Evolutionary conservation across 2,797 vertebrate genomes (phyloP).

Genomic region (Scleropages formosus): DNA sequence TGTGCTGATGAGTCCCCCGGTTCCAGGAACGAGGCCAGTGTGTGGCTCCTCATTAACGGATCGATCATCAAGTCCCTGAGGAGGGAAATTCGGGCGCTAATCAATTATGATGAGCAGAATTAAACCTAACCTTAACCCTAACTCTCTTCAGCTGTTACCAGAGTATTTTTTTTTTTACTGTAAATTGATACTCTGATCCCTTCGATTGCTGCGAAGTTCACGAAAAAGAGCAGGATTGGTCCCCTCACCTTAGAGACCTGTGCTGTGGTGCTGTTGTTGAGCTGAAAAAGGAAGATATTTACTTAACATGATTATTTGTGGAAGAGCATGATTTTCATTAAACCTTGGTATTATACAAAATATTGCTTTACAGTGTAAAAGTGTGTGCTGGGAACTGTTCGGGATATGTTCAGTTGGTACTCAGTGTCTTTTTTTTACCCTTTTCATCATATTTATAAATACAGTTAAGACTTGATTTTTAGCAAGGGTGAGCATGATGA

Average conservation of each 20-base stretch:
- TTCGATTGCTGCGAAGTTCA: neutral
- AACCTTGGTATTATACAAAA: too few species aligned
- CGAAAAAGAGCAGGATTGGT: neutral
- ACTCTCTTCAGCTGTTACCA: neutral
- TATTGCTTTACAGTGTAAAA: neutral
- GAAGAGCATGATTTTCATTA: too few species aligned
- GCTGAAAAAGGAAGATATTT: too few species aligned
- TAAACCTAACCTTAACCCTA: neutral
- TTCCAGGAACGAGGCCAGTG: too few species aligned
- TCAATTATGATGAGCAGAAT: too few species aligned
- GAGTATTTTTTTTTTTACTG: neutral
- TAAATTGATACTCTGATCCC: too few species aligned
- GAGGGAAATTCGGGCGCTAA: constrained; percentile 77
- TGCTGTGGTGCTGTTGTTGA: too few species aligned
- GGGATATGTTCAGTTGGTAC: neutral
- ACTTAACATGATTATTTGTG: too few species aligned
- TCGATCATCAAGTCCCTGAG: constrained; percentile 31
- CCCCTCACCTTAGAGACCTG: too few species aligned
- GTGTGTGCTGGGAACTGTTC: neutral
- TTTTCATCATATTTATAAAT: neutral
- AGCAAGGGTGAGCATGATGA: neutral
- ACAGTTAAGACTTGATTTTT: neutral
- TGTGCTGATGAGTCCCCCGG: too few species aligned
- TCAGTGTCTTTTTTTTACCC: neutral
- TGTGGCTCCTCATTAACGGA: too few species aligned